Evolutionary conservation across 2,113 vertebrate genomes (phyloP).

Genomic region (Peromyscus leucopus): DNA sequence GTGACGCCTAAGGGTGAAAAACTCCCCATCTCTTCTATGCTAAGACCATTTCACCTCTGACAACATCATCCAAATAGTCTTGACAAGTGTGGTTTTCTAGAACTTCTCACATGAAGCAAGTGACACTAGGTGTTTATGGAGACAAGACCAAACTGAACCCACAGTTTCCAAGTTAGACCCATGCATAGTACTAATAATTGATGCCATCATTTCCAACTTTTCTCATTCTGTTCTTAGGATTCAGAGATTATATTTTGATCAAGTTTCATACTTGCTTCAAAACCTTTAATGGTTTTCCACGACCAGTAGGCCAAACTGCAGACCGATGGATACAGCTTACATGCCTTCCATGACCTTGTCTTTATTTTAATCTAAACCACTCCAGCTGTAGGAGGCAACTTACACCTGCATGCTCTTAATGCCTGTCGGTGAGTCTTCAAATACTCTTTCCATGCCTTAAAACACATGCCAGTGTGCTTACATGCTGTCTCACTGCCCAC

Average conservation of each 20-base stretch:
- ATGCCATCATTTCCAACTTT: neutral
- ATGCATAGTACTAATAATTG: neutral
- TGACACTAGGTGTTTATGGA: constrained; percentile 24
- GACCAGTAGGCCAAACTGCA: neutral
- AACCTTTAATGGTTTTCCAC: constrained; percentile 23
- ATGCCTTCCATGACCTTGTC: neutral
- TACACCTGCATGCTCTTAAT: neutral
- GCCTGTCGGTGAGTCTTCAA: neutral
- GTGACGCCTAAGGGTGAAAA: constrained; percentile 1
- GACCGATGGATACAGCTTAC: neutral
- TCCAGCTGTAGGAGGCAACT: neutral
- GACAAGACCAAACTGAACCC: neutral
- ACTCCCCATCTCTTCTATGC: neutral
- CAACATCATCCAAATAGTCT: neutral
- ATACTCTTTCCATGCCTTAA: neutral
- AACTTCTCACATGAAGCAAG: neutral
- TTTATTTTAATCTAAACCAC: neutral
- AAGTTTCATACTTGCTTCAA: constrained; percentile 39
- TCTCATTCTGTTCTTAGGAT: neutral
- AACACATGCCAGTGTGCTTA: neutral
- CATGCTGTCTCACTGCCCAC: neutral
- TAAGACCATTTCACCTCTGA: constrained; percentile 34
- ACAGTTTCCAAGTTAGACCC: constrained; percentile 2
- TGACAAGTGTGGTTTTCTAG: constrained; percentile 43
- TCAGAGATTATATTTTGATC: neutral